Percentiles rank a stretch among this genome's conserved stretches.
These are phyloP conservation scores for Amblyopsis rosae DNA, from an alignment of 2,113 vertebrate species.

Conservation along the genomic window DNA sequence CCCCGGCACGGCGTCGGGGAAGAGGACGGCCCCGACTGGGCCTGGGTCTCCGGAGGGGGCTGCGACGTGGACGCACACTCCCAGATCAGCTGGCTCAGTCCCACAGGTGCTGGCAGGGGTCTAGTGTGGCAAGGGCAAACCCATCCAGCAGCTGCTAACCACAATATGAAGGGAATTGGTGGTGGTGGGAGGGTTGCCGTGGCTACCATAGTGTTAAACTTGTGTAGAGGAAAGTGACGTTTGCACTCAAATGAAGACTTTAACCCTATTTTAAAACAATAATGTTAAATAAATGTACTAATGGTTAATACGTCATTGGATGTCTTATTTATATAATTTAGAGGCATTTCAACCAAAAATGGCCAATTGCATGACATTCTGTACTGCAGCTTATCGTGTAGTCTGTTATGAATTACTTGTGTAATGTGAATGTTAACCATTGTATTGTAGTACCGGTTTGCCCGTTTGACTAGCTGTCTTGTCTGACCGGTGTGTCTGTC, in stretches of 20 bases:
- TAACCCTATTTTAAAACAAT: no score
- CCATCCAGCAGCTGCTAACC: no score
- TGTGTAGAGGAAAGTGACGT: no score
- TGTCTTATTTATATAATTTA: not conserved
- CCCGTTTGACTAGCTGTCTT: slow-evolving; percentile 16
- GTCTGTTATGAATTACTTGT: not conserved
- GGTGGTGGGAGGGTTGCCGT: no score
- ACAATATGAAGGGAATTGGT: no score
- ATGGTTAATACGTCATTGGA: not conserved
- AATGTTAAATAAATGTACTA: no score
- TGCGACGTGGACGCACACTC: slow-evolving; percentile 82
- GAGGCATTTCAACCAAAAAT: not conserved
- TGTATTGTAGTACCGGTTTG: not conserved
- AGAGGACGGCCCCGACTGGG: slow-evolving; percentile 83
- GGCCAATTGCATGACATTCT: not conserved
- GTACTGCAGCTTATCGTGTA: not conserved
- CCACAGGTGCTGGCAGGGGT: slow-evolving; percentile 56
- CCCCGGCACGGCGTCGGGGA: slow-evolving; percentile 74
- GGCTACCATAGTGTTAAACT: no score
- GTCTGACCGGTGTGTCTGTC: slow-evolving; percentile 32
- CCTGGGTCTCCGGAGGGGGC: slow-evolving; percentile 90
- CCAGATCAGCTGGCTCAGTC: slow-evolving; percentile 85
- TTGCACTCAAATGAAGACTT: no score
- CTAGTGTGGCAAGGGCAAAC: not conserved
- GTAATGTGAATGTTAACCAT: slow-evolving; percentile 8